A percentile compares a stretch with the other conserved stretches of the same genome.
Evolutionary conservation across 2,888 invertebrate genomes (phyloP).

Genomic region (Oxycera nigricornis): DNA sequence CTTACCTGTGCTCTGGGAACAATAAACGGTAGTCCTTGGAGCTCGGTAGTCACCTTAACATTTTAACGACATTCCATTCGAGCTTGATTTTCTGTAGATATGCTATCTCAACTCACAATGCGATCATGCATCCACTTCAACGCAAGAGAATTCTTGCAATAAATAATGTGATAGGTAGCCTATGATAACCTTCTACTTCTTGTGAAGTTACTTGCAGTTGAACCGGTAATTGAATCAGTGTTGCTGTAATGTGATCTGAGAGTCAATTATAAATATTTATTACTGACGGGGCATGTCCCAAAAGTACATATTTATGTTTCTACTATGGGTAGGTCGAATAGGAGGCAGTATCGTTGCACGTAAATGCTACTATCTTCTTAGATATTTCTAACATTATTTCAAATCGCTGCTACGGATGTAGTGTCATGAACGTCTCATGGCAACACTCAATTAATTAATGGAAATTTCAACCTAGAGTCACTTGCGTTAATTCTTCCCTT

Average conservation of each 20-base stretch:
- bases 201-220: not conserved
- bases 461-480: not conserved
- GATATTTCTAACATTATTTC: no score
- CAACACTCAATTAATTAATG: not conserved
- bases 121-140: conserved; percentile 27
- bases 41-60: conserved; percentile 37
- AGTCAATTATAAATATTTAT: no score
- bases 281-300: no score
- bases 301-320: no score
- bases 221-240: not conserved
- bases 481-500: not conserved
- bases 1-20: not conserved
- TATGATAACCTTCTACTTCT: conserved; percentile 30
- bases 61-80: conserved; percentile 24
- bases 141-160: conserved; percentile 15
- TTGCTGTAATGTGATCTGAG: conserved; percentile 6
- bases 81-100: conserved; percentile 22
- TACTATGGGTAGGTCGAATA: no score
- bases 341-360: no score
- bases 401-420: not conserved
- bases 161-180: conserved; percentile 35
- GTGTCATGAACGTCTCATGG: not conserved
- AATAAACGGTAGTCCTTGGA: conserved; percentile 37
- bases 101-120: conserved; percentile 1
- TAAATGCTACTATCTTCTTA: no score